Conservation (phyloP, 2,888 invertebrate genomes). For the Cataglyphis rosenhaueri region DNA sequence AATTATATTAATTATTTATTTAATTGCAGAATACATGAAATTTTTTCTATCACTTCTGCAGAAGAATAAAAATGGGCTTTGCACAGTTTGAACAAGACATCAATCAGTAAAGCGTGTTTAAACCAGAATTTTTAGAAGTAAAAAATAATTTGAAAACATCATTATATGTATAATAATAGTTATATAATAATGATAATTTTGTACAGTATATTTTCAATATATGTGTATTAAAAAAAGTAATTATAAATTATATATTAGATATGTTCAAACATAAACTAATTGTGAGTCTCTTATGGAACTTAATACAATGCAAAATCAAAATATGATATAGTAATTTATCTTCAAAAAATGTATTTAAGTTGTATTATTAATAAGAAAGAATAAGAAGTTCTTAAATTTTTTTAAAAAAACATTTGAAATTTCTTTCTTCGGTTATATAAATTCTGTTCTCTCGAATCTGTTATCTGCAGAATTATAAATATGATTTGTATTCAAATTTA, state of each 20-base stretch:
- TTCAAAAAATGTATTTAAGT: background rate
- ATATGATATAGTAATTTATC: background rate
- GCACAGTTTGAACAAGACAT: background rate
- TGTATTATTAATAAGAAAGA: background rate
- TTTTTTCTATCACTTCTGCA: background rate
- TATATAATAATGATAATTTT: background rate
- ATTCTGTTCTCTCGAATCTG: background rate
- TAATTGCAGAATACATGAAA: background rate
- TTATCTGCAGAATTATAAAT: background rate
- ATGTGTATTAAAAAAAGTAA: too few species aligned
- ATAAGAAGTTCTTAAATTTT: background rate
- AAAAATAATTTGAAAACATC: background rate
- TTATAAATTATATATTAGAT: background rate
- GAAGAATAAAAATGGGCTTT: background rate
- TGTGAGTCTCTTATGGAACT: too few species aligned
- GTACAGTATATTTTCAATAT: background rate
- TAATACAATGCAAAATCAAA: background rate
- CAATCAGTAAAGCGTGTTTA: background rate
- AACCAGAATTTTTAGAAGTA: background rate
- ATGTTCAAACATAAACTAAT: too few species aligned
- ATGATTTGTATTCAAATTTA: background rate
- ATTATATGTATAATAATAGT: background rate
- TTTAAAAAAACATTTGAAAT: background rate
- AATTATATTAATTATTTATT: constrained; percentile 1
- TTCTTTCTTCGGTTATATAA: background rate